Base-by-base conservation (phyloP, 2,888 invertebrate genomes). In the Archips crataeganus region DNA sequence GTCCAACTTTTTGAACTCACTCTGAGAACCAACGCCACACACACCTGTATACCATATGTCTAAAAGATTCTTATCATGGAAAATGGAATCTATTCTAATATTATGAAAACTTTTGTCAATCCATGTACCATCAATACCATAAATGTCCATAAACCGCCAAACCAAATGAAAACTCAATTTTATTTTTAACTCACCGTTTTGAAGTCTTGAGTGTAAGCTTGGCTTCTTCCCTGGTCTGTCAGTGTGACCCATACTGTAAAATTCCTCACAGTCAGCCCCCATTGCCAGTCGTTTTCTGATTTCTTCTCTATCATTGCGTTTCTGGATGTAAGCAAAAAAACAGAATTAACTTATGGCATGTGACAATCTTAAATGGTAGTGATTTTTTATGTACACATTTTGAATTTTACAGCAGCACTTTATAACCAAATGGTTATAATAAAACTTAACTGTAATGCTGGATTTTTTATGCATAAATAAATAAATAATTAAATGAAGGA, bases 301-400 rank as follows among this genome's bases (percentile, higher is more conserved):
- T 92, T 98, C 98, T 91, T 99, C 98, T 71, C 98, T 95, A 87
- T 98, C 98, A 95, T 98, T 98, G 84, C 97, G 96, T 90, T 98
- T 97, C 97, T 98, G 95, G 74, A 96, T 95, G 78, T 51, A 70
- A 75, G 73, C 42, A 39, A 57, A 39, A 66, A 6, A 39, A 49
- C 49, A 59, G 60, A 23, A n/a, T 61, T 60, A 51, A 34, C 45
- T 57, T 60, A 51, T 42, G 61, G 65, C 11, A 54, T 66, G 36
- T 45, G 42, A 49, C 59, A 60, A 62, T n/a, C 62, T 60, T 10
- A 63, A 59, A 54, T 45, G 54, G 63, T 23, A 23, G 23, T 23
- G 23, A 23, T 23, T 23, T 23, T 23, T 23, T 23, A 1, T 0
- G 0, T 23, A 23, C 1, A 23, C 23, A 23, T 23, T 23, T 23